These are phyloP conservation scores for Stenodema calcarata DNA, from an alignment of 2,888 invertebrate genomes.

Conservation along the genomic window DNA sequence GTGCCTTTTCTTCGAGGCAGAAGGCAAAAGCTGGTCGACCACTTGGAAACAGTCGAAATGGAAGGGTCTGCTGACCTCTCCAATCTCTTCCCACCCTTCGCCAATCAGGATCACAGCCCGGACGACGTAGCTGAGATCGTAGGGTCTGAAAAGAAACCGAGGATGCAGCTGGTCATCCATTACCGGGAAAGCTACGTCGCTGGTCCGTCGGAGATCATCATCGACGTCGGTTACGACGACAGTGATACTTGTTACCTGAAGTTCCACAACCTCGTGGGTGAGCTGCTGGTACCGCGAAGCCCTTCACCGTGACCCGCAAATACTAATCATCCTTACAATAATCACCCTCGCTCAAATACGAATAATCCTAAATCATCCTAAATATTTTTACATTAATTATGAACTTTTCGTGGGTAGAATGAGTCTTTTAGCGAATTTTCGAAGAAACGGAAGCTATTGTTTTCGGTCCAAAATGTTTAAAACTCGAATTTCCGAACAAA, in stretches of 20 bases:
- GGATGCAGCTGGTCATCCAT: conserved; percentile 22
- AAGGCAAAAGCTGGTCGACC: neutral
- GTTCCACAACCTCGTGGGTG: neutral
- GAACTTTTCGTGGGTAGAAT: too few relatives aligned
- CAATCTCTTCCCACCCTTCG: neutral
- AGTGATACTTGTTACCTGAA: neutral
- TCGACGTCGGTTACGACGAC: conserved; percentile 28
- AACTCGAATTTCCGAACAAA: too few relatives aligned
- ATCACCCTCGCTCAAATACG: too few relatives aligned
- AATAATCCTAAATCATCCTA: too few relatives aligned
- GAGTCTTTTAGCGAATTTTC: too few relatives aligned
- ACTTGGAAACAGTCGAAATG: neutral
- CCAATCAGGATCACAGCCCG: neutral
- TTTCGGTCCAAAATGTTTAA: too few relatives aligned
- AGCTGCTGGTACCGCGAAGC: neutral
- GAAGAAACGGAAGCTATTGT: too few relatives aligned
- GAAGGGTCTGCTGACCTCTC: neutral
- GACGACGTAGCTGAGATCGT: neutral
- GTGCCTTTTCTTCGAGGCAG: conserved; percentile 7
- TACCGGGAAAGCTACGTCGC: neutral
- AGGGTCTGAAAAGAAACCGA: neutral
- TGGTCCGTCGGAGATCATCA: conserved; percentile 10
- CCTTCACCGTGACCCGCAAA: too few relatives aligned
- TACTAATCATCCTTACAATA: too few relatives aligned
- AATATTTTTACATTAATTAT: too few relatives aligned